phyloP scores from a whole-genome alignment of 1,140 invertebrate genomes.

The Anadara kagoshimensis region DNA sequence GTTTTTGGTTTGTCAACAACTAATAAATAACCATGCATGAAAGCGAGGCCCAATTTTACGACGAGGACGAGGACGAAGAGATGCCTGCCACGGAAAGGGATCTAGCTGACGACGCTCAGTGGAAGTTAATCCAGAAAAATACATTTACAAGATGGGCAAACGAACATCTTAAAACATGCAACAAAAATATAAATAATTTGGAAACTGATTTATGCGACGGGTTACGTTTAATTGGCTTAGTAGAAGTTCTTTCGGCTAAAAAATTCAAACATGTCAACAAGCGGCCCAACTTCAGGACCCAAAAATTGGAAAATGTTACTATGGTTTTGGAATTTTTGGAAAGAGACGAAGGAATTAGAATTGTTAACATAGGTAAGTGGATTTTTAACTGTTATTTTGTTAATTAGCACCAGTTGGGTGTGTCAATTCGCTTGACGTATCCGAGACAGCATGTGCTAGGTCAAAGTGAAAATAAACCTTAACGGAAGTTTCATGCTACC shows the following conservation, averaged over 20 bases:
- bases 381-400: slow-evolving; percentile 6
- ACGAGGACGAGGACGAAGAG: slow-evolving; percentile 69
- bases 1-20: too few relatives aligned
- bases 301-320: slow-evolving; percentile 87
- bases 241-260: slow-evolving; percentile 91
- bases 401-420: neutral
- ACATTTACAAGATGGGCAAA: slow-evolving; percentile 97
- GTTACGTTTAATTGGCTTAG: slow-evolving; percentile 85
- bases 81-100: slow-evolving; percentile 78
- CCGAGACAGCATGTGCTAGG: neutral
- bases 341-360: slow-evolving; percentile 90
- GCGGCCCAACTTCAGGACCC: slow-evolving; percentile 89
- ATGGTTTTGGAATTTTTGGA: slow-evolving; percentile 91
- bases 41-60: slow-evolving; percentile 56
- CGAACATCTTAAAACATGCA: slow-evolving; percentile 89
- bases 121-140: slow-evolving; percentile 96
- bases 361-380: slow-evolving; percentile 94
- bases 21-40: slow-evolving; percentile 39
- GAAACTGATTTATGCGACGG: slow-evolving; percentile 92
- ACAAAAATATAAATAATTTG: slow-evolving; percentile 86
- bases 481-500: neutral
- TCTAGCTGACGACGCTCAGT: slow-evolving; percentile 92
- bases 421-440: neutral
- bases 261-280: slow-evolving; percentile 90
- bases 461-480: slow-evolving; percentile 18